Evolutionary conservation across 2,113 vertebrate genomes (phyloP).

Genomic region (Pholis gunnellus): DNA sequence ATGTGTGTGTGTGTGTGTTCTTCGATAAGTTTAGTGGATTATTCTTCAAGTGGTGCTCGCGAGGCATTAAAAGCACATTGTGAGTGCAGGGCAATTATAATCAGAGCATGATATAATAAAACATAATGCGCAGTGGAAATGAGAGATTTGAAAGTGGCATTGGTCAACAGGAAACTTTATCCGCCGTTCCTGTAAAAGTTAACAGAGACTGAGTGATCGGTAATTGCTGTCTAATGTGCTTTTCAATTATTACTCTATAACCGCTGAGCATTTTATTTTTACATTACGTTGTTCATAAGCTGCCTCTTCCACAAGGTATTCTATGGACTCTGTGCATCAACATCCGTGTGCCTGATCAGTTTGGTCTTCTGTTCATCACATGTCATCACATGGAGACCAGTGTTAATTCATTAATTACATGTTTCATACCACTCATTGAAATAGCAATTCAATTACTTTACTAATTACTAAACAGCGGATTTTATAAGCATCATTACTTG

Average conservation of each 20-base stretch:
- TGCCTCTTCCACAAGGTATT: not conserved
- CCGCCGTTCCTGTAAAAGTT: slow-evolving; percentile 7
- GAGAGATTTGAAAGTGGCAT: not conserved
- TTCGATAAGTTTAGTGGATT: slow-evolving; percentile 12
- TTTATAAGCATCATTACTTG: not conserved
- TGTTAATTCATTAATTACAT: not conserved
- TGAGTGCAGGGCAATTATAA: slow-evolving; percentile 43
- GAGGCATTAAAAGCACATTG: slow-evolving; percentile 39
- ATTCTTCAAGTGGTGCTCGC: slow-evolving; percentile 45
- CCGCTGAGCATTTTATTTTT: not conserved
- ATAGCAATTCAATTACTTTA: not conserved
- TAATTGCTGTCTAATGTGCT: slow-evolving; percentile 16
- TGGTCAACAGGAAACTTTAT: slow-evolving; percentile 10
- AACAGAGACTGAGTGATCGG: slow-evolving; percentile 6
- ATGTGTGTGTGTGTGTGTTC: slow-evolving; percentile 6
- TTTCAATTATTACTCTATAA: slow-evolving; percentile 8
- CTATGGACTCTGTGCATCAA: not conserved
- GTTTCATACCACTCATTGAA: not conserved
- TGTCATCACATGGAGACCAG: not conserved
- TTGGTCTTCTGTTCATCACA: not conserved
- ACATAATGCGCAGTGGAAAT: not conserved
- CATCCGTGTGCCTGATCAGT: not conserved
- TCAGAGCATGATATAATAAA: slow-evolving; percentile 27
- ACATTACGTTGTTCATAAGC: not conserved
- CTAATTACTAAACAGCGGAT: not conserved